Evolutionary conservation across 1,140 invertebrate species (phyloP).

Genomic region (Trichogramma pretiosum): DNA sequence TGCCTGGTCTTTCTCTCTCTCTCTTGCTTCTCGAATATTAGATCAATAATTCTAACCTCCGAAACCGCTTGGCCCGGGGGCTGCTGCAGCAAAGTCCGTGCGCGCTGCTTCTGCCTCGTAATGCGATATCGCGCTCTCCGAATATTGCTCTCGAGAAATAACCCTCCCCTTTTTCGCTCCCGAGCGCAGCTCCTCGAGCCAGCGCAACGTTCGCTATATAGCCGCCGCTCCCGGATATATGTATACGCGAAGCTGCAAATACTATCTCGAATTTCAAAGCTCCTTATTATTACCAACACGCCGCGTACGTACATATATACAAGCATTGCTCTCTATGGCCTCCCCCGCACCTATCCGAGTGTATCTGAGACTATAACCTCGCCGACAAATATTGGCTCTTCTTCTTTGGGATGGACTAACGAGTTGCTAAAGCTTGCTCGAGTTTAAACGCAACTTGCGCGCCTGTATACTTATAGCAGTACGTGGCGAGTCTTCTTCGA

Average conservation of each 20-base stretch:
- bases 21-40: conserved; percentile 45
- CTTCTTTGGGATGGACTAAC: conserved; percentile 1
- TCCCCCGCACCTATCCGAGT: background rate
- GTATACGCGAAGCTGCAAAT: background rate
- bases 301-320: background rate
- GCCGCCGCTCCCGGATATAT: conserved; percentile 6
- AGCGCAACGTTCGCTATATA: background rate
- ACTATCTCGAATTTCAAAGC: conserved; percentile 17
- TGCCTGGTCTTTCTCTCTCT: conserved; percentile 14
- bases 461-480: too few species aligned
- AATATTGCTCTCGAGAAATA: too few species aligned
- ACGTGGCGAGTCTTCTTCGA: too few species aligned
- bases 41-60: conserved; percentile 46
- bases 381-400: conserved; percentile 7
- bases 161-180: conserved; percentile 14
- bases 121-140: conserved; percentile 29
- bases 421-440: too few species aligned
- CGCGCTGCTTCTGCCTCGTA: conserved; percentile 18
- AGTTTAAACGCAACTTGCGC: too few species aligned
- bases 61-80: conserved; percentile 29
- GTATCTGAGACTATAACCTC: background rate
- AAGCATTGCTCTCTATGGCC: background rate
- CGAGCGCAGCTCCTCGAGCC: conserved; percentile 20
- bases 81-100: conserved; percentile 4
- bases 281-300: conserved; percentile 15